Base-by-base conservation (phyloP, 2,113 vertebrate genomes). In the Scopus umbretta region DNA sequence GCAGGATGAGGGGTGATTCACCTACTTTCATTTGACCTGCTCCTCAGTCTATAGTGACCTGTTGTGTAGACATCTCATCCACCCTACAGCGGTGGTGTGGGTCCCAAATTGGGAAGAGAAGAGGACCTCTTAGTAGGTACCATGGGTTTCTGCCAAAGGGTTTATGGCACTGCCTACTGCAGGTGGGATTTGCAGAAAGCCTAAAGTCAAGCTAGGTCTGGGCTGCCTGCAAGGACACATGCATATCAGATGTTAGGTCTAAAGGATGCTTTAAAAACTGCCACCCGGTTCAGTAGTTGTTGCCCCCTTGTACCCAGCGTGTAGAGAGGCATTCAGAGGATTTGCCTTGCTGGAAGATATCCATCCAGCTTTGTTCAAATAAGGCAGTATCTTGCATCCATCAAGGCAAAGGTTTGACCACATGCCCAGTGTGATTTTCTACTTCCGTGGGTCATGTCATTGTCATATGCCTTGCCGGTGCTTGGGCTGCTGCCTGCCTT, bases 381-480 rank as follows among this genome's bases (percentile, higher is more conserved):
- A 49, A 80, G 43, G 59, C 34, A 43, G 9, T 23, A 42, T 36
- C 47, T 67, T 32, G 6, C 23, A 50, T 34, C 50, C 38, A 15
- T 21, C 27, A 21, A 27, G 43, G 40, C 56, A 75, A 43, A 76
- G 16, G 23, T 74, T 38, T 62, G 32, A 27, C 34, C 4, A 4
- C 29, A 14, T 0, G 1, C 52, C 16, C 40, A 3, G 18, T 6
- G 71, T 38, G 63, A 55, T 76, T 76, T 87, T 87, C 29, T 65
- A 0, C 21, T 74, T 47, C 58, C 16, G 49, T 5, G 38, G 8
- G 16, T n/a, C 6, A 16, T 23, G 58, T 52, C 32, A 2, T 11
- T 0, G 5, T 40, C 42, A 6, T 2, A 6, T 2, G 1, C 30
- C 55, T 63, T 0, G 0, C 11, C 1, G 2, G 56, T 27, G 8